These are phyloP conservation scores for Tenthredo livida DNA, from an alignment of 2,888 invertebrate genomes.

Conservation along the genomic window DNA sequence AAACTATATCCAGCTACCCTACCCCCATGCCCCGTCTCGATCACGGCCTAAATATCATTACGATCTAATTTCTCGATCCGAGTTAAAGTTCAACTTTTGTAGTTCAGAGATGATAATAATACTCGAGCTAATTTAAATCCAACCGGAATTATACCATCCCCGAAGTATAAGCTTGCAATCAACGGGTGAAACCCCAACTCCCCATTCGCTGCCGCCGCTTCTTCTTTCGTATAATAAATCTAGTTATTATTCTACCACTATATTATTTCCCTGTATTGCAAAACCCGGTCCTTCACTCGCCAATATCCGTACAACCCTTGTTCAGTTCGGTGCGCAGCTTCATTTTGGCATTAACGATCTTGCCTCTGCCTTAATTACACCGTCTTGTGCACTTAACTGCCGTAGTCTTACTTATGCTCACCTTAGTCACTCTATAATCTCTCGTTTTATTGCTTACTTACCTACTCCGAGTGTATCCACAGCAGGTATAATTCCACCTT, in stretches of 20 bases:
- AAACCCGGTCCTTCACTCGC: not conserved
- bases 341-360: conserved; percentile 43
- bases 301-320: conserved; percentile 15
- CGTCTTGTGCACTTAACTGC: conserved; percentile 44
- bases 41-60: not conserved
- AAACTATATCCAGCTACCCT: not conserved
- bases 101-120: not conserved
- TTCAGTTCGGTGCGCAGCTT: conserved; percentile 16
- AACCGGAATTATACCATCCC: not conserved
- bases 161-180: not conserved
- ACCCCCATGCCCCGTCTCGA: not conserved
- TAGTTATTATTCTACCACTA: not conserved
- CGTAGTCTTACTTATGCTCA: conserved; percentile 32
- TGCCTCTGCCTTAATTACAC: conserved; percentile 36
- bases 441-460: conserved; percentile 31
- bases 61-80: not conserved
- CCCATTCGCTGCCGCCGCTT: not conserved
- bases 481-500: not conserved
- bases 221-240: conserved; percentile 5
- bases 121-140: not conserved
- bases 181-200: not conserved
- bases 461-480: not conserved
- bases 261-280: conserved; percentile 6
- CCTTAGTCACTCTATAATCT: conserved; percentile 44
- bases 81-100: not conserved